Evolutionary conservation across 1,140 invertebrate genomes (phyloP), one percentile per base, ranked within the genome.

Genomic region (Rhopalosiphum padi): DNA sequence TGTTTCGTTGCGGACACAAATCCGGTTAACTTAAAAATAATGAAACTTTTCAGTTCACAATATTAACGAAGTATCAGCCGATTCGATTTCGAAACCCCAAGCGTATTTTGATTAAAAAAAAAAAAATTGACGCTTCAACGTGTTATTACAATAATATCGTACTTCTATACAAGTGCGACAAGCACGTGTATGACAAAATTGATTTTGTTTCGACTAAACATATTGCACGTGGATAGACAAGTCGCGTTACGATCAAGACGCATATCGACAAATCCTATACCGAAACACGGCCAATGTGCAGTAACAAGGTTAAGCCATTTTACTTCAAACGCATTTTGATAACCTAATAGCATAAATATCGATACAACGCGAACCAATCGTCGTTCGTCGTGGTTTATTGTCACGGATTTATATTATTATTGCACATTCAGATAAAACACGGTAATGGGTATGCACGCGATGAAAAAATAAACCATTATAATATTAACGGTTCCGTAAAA

Each of bases 401-500:
- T 77, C 30, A 1, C n/a, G n/a, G 60, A 77, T 77, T 77, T 77
- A 18, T 30, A 60, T 60, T 77, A n/a, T 77, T 77, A 77, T n/a
- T 68, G 30, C 15, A 68, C 30, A 68, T 68, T 68, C 11, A 9
- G 60, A n/a, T 68, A 18, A 18, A 68, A 68, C 60, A 18, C 15
- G 30, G 60, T 18, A n/a, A 77, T 4, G 4, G 6, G n/a, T 68
- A 18, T n/a, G n/a, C 11, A 77, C n/a, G n/a, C 15, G 30, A 77
- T n/a, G 60, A 77, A 77, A 68, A 77, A 18, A 77, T n/a, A 18
- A 2, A 77, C n/a, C 15, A 77, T n/a, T n/a, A 18, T 30, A n/a
- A n/a, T 77, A 77, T 77, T 77, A 77, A 77, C 60, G n/a, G 60
- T 77, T 77, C n/a, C 5, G 60, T n/a, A n/a, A 77, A 77, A 68